These are phyloP conservation scores for Tipula unca DNA, from an alignment of 2,888 invertebrate species.

Conservation along the genomic window DNA sequence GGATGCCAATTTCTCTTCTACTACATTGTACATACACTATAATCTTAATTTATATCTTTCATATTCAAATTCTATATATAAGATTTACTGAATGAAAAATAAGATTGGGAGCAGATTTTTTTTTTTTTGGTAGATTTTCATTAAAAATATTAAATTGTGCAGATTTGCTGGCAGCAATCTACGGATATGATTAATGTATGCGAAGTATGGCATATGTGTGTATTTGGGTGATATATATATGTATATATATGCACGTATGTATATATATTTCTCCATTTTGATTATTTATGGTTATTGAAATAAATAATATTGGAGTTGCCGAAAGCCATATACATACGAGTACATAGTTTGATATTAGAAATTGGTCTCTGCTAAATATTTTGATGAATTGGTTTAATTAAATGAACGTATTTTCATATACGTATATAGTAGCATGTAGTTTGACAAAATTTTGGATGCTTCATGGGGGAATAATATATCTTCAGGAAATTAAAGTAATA, in stretches of 20 bases:
- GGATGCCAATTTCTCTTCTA: neutral
- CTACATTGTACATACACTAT: too few species aligned
- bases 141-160: neutral
- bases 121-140: neutral
- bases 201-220: neutral
- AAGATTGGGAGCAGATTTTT: neutral
- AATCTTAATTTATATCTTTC: neutral
- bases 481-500: too few species aligned
- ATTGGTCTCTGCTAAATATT: too few species aligned
- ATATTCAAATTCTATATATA: neutral
- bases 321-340: too few species aligned
- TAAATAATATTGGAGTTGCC: neutral
- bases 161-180: neutral
- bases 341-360: too few species aligned
- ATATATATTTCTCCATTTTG: neutral
- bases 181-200: neutral
- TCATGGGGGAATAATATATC: too few species aligned
- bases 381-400: too few species aligned
- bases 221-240: neutral
- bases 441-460: too few species aligned
- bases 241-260: too few species aligned
- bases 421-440: too few species aligned
- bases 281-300: neutral
- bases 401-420: too few species aligned
- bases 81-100: neutral